These are phyloP conservation scores for Sceloporus tristichus DNA, from an alignment of 2,113 vertebrate species.

Conservation along the genomic window DNA sequence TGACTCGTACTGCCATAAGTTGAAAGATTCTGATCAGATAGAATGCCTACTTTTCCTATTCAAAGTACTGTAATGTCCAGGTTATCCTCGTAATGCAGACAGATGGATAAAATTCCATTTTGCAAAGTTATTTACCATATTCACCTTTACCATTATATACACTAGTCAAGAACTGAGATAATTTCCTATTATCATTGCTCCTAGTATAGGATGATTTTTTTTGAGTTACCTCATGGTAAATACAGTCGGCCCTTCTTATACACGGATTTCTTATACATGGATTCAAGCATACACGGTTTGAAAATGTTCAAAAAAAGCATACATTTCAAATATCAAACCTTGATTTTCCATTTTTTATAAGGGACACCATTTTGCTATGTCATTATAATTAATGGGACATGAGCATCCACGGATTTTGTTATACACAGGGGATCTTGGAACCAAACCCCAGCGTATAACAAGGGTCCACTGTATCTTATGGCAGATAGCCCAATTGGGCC, in stretches of 20 bases:
- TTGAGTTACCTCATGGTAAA: neutral
- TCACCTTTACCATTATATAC: neutral
- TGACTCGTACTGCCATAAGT: neutral
- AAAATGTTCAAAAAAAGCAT: no score
- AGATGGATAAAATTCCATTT: neutral
- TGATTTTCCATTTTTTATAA: no score
- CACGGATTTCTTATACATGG: no score
- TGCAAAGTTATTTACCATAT: neutral
- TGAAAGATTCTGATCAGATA: neutral
- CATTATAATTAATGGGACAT: no score
- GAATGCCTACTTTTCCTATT: neutral
- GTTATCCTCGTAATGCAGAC: neutral
- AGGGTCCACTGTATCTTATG: neutral
- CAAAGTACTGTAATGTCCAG: neutral
- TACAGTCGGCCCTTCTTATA: no score
- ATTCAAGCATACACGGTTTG: no score
- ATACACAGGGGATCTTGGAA: no score
- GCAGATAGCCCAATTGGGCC: neutral
- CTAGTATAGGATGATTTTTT: neutral
- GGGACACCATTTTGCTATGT: no score
- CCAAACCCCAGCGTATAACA: no score
- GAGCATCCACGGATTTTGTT: no score
- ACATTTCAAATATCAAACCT: no score
- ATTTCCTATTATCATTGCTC: neutral
- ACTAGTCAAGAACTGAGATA: neutral